A percentile compares a stretch with the other conserved stretches of the same genome.
These are phyloP conservation scores for Asarcornis scutulata DNA, from an alignment of 2,113 vertebrate genomes.

Conservation along the genomic window DNA sequence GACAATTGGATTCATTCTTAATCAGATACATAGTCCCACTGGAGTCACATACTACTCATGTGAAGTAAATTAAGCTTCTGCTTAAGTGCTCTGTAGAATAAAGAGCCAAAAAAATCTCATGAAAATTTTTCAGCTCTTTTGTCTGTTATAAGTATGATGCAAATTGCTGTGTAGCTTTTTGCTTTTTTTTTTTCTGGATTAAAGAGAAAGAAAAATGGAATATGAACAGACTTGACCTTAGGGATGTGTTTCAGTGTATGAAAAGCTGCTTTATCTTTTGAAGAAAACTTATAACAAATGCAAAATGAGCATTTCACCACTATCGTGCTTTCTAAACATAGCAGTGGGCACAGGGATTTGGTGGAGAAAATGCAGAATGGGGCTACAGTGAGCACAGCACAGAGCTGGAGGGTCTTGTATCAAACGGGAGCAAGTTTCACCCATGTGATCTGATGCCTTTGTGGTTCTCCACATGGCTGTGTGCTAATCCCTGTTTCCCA, in stretches of 20 bases:
- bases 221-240: background rate
- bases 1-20: constrained; percentile 6
- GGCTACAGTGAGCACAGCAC: background rate
- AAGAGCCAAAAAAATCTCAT: background rate
- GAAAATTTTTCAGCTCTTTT: background rate
- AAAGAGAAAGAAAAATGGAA: background rate
- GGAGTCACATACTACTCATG: background rate
- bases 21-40: background rate
- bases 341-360: background rate
- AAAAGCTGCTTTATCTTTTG: background rate
- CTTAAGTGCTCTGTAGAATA: constrained; percentile 20
- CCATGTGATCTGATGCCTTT: no score
- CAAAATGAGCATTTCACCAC: background rate
- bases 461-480: background rate
- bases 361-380: background rate
- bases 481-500: rapidly evolving
- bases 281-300: background rate
- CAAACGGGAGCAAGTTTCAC: background rate
- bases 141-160: background rate
- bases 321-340: background rate
- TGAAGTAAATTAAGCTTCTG: background rate
- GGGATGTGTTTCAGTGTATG: background rate
- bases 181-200: background rate
- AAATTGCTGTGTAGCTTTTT: background rate
- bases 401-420: background rate